Conservation (phyloP, 2,797 vertebrate genomes). For the Saxicola maurus region DNA sequence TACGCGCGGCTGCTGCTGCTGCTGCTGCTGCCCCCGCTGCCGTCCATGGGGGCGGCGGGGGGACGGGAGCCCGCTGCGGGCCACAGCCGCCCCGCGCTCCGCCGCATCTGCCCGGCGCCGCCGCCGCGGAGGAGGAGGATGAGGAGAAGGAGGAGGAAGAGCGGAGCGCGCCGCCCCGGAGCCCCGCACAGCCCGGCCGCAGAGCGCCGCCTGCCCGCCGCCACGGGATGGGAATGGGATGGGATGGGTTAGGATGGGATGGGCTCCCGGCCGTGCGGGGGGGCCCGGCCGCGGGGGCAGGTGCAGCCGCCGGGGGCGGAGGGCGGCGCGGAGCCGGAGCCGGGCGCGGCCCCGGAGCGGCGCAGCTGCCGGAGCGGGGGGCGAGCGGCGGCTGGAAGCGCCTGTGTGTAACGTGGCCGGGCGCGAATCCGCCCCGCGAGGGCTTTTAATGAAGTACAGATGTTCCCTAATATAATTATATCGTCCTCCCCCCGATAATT, state of each 20-base stretch:
- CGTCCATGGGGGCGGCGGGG: conserved; percentile 32
- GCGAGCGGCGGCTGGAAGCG: background rate
- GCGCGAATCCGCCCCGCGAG: background rate
- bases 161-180: background rate
- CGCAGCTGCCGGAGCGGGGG: background rate
- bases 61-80: conserved; percentile 22
- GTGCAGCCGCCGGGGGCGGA: background rate
- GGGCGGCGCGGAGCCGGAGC: background rate
- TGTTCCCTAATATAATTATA: conserved; percentile 17
- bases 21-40: conserved; percentile 11
- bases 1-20: background rate
- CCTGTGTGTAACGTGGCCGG: background rate
- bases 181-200: background rate
- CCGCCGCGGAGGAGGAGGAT: background rate
- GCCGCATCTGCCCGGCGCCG: conserved; percentile 24
- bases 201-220: conserved; percentile 50
- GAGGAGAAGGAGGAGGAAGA: background rate
- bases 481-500: background rate
- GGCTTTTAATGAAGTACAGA: conserved; percentile 31
- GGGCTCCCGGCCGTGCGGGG: background rate
- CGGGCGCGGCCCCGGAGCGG: background rate
- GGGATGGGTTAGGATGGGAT: background rate
- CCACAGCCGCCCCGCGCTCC: background rate
- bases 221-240: background rate
- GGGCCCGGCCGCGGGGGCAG: background rate